Base-by-base conservation (phyloP, 1,140 invertebrate genomes). In the Melipona quadrifasciata region DNA sequence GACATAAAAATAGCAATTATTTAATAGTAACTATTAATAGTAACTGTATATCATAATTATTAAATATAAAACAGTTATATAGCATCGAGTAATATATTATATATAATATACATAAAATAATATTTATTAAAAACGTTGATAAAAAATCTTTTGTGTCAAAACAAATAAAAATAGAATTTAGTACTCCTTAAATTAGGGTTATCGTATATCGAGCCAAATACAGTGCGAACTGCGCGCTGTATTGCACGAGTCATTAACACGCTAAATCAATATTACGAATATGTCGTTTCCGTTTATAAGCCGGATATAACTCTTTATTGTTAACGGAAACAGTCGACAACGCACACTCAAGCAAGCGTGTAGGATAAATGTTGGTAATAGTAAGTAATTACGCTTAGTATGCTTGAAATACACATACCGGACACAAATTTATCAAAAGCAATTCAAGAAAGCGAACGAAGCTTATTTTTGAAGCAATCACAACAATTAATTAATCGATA, bases 281-380 rank as follows among this genome's bases (percentile, higher is more conserved):
- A 76, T 39, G 31, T 77, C 31, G 64, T 77, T 82, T 82, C 81
- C 81, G 73, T 68, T 77, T 55, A 8, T 19, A 27, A 82, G 31
- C 81, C 81, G 81, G 81, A 82, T 55, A 82, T 68, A 75, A 27
- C 61, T 82, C 81, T 82, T 77, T 82, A 82, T 77, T 82, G 81
- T 82, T 82, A 82, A 75, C 81, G 81, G 81, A 82, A 82, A 77
- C 64, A 53, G 81, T 39, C 81, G 81, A 77, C 81, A 68, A 76
- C 73, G 74, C 61, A 82, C 81, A 82, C 73, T 82, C 68, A 68
- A 68, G n/a, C 73, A 77, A n/a, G 39, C 64, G 73, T 68, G 77
- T 53, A 68, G 81, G 61, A 82, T 77, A 55, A 76, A 77, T 47
- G 81, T 39, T 39, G 27, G 64, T 68, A 77, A 82, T 82, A 82